Conservation (phyloP, 2,113 vertebrate genomes). For the Cavia aperea region DNA sequence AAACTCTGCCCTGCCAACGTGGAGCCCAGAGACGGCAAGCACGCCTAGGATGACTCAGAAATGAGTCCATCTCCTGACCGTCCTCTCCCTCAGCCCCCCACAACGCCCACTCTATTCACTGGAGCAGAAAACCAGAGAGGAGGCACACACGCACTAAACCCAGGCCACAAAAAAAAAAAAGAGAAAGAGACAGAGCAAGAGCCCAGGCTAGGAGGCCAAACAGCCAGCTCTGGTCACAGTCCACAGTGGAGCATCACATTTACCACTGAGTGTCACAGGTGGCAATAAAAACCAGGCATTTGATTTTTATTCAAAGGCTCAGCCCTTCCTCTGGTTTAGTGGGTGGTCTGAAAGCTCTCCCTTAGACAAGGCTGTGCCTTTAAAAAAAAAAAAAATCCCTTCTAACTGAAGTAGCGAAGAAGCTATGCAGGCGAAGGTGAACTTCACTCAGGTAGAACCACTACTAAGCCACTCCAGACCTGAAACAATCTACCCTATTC, state of each 20-base stretch:
- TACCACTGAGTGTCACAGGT: background rate
- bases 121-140: slow-evolving; percentile 51
- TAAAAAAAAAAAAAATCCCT: background rate
- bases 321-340: background rate
- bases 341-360: slow-evolving; percentile 49
- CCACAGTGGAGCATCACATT: background rate
- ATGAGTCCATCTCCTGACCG: slow-evolving; percentile 46
- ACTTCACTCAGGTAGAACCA: slow-evolving; percentile 27
- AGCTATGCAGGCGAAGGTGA: background rate
- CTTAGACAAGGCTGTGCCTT: background rate
- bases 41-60: slow-evolving; percentile 49
- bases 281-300: background rate
- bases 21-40: background rate
- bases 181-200: background rate
- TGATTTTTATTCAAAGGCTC: background rate
- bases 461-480: background rate
- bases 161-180: slow-evolving; percentile 49
- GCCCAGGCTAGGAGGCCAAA: background rate
- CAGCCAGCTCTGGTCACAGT: slow-evolving; percentile 14
- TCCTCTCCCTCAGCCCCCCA: slow-evolving; percentile 12
- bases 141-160: slow-evolving; percentile 53
- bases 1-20: slow-evolving; percentile 23
- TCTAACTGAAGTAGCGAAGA: slow-evolving; percentile 11
- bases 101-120: slow-evolving; percentile 40
- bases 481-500: background rate